These are phyloP conservation scores for Pyrrhosoma nymphula DNA, from an alignment of 2,888 invertebrate genomes.

Conservation along the genomic window DNA sequence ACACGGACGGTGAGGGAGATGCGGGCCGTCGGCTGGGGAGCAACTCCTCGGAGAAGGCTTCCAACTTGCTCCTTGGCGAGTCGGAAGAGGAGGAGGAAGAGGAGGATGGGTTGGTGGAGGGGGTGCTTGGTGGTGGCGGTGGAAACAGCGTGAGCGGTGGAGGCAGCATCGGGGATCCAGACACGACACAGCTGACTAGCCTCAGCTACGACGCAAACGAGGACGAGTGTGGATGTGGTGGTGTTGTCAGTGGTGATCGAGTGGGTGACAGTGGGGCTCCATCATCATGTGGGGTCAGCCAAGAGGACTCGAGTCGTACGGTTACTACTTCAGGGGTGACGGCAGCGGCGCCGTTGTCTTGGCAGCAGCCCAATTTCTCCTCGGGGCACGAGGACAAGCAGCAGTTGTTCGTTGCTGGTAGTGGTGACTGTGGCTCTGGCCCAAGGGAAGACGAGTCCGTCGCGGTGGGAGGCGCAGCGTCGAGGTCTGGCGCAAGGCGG, in stretches of 20 bases:
- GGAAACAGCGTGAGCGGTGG: not conserved
- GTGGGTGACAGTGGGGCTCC: constrained; percentile 35
- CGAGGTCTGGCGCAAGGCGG: constrained; percentile 51
- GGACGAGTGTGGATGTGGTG: constrained; percentile 37
- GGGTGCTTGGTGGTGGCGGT: not conserved
- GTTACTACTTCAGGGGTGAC: constrained; percentile 8
- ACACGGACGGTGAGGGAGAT: constrained; percentile 22
- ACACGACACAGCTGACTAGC: constrained; percentile 39
- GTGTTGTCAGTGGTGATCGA: not conserved
- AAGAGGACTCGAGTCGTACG: constrained; percentile 31
- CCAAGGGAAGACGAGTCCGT: constrained; percentile 14
- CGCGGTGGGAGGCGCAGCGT: constrained; percentile 28
- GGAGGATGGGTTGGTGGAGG: constrained; percentile 34
- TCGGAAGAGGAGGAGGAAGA: constrained; percentile 55
- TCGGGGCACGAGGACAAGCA: constrained; percentile 22
- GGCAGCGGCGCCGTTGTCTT: constrained; percentile 10
- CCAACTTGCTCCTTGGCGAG: constrained; percentile 51
- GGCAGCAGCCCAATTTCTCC: not conserved
- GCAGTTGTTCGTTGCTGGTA: constrained; percentile 38
- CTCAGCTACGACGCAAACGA: constrained; percentile 39
- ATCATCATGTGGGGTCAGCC: not conserved
- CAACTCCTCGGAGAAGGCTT: constrained; percentile 31
- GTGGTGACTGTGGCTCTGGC: constrained; percentile 25
- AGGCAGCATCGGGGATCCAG: constrained; percentile 32
- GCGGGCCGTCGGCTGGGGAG: not conserved